Conservation (phyloP, 2,797 vertebrate species). For the Xyrichtys novacula region DNA sequence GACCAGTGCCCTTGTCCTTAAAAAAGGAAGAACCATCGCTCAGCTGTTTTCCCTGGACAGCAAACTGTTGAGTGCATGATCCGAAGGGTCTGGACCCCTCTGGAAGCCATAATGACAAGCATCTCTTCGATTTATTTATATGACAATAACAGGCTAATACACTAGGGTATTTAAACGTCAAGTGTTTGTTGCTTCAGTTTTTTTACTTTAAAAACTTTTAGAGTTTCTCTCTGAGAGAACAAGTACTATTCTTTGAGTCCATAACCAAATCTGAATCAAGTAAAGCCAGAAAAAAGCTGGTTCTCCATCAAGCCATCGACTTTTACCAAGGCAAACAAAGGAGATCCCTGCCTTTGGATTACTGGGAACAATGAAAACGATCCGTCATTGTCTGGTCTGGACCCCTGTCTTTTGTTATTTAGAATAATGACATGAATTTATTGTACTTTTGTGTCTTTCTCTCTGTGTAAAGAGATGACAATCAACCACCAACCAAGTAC, state of each 20-base stretch:
- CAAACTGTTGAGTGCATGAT: conserved; percentile 67
- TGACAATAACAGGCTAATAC: conserved; percentile 50
- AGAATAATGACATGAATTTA: neutral
- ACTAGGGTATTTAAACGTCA: conserved; percentile 59
- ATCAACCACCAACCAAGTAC: conserved; percentile 61
- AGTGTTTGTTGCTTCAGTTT: conserved; percentile 65
- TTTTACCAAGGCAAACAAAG: conserved; percentile 25
- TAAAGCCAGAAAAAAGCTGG: conserved; percentile 28
- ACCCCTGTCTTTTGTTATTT: conserved; percentile 22
- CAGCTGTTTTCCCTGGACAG: conserved; percentile 59
- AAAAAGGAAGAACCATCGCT: conserved; percentile 55
- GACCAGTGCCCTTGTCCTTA: conserved; percentile 22
- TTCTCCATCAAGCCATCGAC: conserved; percentile 23
- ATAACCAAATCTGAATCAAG: conserved; percentile 28
- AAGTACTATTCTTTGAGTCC: conserved; percentile 31
- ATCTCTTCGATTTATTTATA: conserved; percentile 68
- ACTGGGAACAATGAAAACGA: conserved; percentile 27
- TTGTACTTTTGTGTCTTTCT: conserved; percentile 29
- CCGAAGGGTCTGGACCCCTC: conserved; percentile 67
- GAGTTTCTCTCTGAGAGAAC: conserved; percentile 51
- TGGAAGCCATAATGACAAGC: conserved; percentile 77
- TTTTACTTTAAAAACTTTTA: conserved; percentile 56
- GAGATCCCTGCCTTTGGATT: conserved; percentile 18
- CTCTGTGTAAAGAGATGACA: conserved; percentile 67
- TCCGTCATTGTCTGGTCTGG: conserved; percentile 19